phyloP scores from a whole-genome alignment of 2,113 vertebrate species.

The Prionailurus bengalensis region DNA sequence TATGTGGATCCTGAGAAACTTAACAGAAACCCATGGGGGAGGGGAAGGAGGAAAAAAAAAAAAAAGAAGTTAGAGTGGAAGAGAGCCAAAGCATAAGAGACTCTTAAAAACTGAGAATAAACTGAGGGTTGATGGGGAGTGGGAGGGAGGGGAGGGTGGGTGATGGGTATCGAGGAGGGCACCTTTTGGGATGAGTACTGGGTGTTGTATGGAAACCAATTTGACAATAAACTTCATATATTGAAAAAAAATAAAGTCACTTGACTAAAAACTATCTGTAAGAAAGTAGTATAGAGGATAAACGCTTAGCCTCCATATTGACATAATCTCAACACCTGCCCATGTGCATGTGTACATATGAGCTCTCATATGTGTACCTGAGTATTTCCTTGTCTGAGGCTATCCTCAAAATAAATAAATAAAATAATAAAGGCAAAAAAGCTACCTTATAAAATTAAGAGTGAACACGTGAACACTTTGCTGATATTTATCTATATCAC shows the following conservation, averaged over 20 bases:
- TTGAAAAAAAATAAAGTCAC: neutral
- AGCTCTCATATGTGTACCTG: neutral
- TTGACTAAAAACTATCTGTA: neutral
- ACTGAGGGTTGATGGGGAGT: no score
- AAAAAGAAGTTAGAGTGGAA: no score
- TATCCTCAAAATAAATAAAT: slow-evolving; percentile 7
- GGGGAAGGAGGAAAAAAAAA: no score
- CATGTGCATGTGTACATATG: neutral
- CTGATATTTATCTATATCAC: neutral
- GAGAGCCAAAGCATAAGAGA: no score
- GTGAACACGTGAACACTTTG: neutral
- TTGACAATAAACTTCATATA: no score
- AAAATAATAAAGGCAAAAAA: neutral
- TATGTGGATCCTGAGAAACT: no score
- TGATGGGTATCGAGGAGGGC: no score
- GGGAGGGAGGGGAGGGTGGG: no score
- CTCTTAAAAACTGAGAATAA: no score
- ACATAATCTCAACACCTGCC: neutral
- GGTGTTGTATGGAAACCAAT: no score
- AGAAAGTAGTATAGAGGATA: neutral
- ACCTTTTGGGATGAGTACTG: no score
- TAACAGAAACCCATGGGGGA: no score
- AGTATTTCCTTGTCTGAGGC: neutral
- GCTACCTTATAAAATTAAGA: neutral
- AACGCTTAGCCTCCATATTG: neutral